Percentiles rank a stretch among this genome's conserved stretches.
phyloP scores from a whole-genome alignment of 2,888 invertebrate species.

The Ophioninae sp. region DNA sequence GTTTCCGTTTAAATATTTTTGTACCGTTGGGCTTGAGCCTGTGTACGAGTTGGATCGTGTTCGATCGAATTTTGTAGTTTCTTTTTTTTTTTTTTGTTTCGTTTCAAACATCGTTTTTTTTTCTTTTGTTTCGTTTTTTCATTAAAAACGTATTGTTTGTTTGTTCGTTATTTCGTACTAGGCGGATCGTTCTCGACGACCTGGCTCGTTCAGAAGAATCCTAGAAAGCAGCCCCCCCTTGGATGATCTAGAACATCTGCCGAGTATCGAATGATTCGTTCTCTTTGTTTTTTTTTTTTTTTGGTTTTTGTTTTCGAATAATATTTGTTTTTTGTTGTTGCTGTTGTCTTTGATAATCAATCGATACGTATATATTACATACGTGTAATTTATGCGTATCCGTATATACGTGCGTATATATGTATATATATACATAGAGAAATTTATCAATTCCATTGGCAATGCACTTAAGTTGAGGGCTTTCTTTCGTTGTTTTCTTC shows the following conservation, averaged over 20 bases:
- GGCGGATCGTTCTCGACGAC: constrained; percentile 29
- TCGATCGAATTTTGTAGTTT: constrained; percentile 44
- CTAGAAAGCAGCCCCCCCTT: constrained; percentile 39
- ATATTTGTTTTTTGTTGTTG: not conserved
- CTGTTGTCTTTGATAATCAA: constrained; percentile 11
- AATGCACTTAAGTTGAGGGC: constrained; percentile 54
- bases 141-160: not conserved
- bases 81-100: not conserved
- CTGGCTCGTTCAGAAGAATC: constrained; percentile 39
- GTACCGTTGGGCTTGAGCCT: constrained; percentile 51
- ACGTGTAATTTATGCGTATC: not conserved
- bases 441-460: constrained; percentile 61
- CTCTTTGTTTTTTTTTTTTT: not conserved
- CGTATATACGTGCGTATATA: constrained; percentile 17
- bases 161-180: constrained; percentile 20
- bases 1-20: constrained; percentile 4
- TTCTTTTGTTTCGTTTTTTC: constrained; percentile 29
- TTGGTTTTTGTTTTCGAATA: not conserved
- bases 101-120: constrained; percentile 4
- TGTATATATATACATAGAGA: constrained; percentile 12
- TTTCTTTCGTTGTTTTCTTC: constrained; percentile 23
- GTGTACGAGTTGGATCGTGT: constrained; percentile 28
- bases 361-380: constrained; percentile 11
- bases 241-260: constrained; percentile 28
- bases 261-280: constrained; percentile 18